Conservation (phyloP, 2,797 vertebrate genomes). For the Alfaro cultratus region DNA sequence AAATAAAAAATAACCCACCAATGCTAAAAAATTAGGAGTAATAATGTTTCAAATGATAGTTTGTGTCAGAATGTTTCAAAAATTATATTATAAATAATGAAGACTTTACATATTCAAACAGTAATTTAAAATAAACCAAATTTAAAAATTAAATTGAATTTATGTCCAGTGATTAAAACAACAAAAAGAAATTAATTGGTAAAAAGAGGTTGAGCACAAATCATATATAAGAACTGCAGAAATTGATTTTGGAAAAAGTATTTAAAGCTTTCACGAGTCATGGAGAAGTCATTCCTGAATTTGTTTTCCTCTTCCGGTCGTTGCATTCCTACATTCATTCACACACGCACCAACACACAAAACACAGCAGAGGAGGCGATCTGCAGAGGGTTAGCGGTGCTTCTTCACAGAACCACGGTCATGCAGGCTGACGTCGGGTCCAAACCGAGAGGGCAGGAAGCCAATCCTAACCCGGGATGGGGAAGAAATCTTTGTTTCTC, state of each 20-base stretch:
- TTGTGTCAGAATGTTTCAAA: background rate
- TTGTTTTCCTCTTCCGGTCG: conserved; percentile 36
- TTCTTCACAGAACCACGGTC: conserved; percentile 62
- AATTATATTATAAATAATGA: background rate
- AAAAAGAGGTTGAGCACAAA: conserved; percentile 10
- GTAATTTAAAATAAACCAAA: background rate
- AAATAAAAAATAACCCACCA: background rate
- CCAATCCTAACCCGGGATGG: conserved; percentile 27
- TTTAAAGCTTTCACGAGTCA: conserved; percentile 51
- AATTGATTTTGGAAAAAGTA: conserved; percentile 16
- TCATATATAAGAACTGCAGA: conserved; percentile 10
- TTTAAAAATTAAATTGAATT: background rate
- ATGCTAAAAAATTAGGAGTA: background rate
- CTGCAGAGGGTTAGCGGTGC: conserved; percentile 52
- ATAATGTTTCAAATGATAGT: background rate
- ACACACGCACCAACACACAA: conserved; percentile 16
- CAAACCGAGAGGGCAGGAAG: conserved; percentile 32
- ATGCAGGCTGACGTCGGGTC: conserved; percentile 65
- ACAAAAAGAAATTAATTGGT: background rate
- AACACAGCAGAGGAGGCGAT: conserved; percentile 48
- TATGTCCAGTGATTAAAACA: background rate
- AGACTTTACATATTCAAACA: background rate
- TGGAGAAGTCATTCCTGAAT: conserved; percentile 47
- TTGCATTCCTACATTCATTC: conserved; percentile 45
- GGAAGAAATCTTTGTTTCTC: conserved; percentile 35